Evolutionary conservation across 2,888 invertebrate genomes (phyloP).

Genomic region (Leuctra nigra): DNA sequence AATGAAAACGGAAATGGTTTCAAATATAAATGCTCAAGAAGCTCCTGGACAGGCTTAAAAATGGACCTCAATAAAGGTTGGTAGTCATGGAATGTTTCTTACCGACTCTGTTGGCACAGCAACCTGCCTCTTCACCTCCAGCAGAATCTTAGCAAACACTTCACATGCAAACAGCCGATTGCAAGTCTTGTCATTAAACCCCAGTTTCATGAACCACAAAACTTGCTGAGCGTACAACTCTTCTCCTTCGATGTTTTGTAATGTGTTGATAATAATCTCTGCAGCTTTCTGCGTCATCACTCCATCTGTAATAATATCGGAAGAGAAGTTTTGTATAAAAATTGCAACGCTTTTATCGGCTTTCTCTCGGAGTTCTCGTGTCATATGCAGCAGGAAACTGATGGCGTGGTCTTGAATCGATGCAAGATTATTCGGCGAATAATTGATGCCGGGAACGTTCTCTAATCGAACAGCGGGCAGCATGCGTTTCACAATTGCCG

Average conservation of each 20-base stretch:
- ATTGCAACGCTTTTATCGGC: constrained; percentile 35
- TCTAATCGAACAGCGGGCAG: constrained; percentile 39
- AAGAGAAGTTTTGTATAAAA: constrained; percentile 42
- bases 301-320: constrained; percentile 41
- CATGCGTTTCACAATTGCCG: constrained; percentile 39
- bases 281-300: constrained; percentile 41
- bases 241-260: constrained; percentile 36
- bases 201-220: constrained; percentile 35
- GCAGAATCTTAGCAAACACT: constrained; percentile 41
- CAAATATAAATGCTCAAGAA: too few species aligned
- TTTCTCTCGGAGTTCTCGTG: constrained; percentile 34
- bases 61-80: not conserved
- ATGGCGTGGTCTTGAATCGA: constrained; percentile 34
- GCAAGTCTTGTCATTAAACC: constrained; percentile 40
- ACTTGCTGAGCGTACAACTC: constrained; percentile 37
- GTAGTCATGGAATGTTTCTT: not conserved
- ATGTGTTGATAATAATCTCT: constrained; percentile 38
- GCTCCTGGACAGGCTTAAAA: too few species aligned
- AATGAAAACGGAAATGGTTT: too few species aligned
- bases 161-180: constrained; percentile 46
- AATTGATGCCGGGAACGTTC: constrained; percentile 27
- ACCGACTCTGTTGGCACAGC: not conserved
- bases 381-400: constrained; percentile 33
- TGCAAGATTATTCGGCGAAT: constrained; percentile 28
- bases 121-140: constrained; percentile 17